Percentiles rank a stretch among this genome's conserved stretches.
phyloP scores from a whole-genome alignment of 2,113 vertebrate species.

The Sinocyclocheilus anshuiensis region DNA sequence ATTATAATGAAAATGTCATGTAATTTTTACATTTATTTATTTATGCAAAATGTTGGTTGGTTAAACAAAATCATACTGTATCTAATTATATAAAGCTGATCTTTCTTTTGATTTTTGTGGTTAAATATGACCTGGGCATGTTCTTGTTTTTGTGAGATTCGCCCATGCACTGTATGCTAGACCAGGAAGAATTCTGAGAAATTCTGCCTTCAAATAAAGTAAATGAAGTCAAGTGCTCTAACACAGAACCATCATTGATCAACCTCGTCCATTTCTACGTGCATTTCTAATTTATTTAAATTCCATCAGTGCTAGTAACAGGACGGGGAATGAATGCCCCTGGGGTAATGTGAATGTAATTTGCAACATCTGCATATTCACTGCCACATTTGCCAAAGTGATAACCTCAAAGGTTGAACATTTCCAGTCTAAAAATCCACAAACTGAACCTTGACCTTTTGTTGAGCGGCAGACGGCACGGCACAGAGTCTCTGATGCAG shows the following conservation, averaged over 20 bases:
- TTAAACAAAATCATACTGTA: background rate
- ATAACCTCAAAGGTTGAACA: background rate
- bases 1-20: background rate
- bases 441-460: slow-evolving; percentile 73
- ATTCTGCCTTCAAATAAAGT: slow-evolving; percentile 13
- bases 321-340: slow-evolving; percentile 32
- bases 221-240: slow-evolving; percentile 11
- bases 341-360: slow-evolving; percentile 23
- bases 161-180: background rate
- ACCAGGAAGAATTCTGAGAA: background rate
- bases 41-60: background rate
- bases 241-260: slow-evolving; percentile 4
- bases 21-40: too few species aligned
- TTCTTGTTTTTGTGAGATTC: background rate
- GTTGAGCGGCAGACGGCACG: slow-evolving; percentile 88
- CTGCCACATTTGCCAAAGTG: slow-evolving; percentile 21
- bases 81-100: background rate
- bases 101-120: background rate
- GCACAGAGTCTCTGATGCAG: slow-evolving; percentile 92
- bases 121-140: background rate
- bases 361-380: slow-evolving; percentile 34
- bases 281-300: slow-evolving; percentile 40
- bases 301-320: slow-evolving; percentile 35
- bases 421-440: slow-evolving; percentile 21
- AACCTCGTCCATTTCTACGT: slow-evolving; percentile 20